Evolutionary conservation across 2,113 vertebrate genomes (phyloP), one percentile per base, ranked within the genome.

Genomic region (Tretioscincus oriximinensis): DNA sequence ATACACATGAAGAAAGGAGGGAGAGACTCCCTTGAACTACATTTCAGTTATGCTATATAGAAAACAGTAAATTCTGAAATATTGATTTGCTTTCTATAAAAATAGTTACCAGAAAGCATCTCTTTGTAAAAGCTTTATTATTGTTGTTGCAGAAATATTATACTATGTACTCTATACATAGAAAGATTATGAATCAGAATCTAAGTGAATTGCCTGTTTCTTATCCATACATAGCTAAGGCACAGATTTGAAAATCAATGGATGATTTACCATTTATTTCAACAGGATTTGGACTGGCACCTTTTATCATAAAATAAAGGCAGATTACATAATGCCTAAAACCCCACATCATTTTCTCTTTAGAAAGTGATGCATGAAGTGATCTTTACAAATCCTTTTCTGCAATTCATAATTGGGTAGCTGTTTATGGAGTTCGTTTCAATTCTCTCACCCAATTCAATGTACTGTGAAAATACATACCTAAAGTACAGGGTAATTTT

Each of bases 1-100:
- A 80, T 69, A 58, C 70, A 87, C 90, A n/a, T 73, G 68, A 88
- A 18, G 54, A 18, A 58, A 14, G 54, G 54, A 58, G 14, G 54
- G 54, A 58, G 14, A 58, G 54, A 58, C 73, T 89, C 78, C 92
- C 83, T 78, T 85, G 89, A 94, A 85, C 78, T 84, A 2, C 76
- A 24, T 84, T 89, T 87, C 90, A 84, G 66, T 86, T 81, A 86
- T 91, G 49, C 67, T 92, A 88, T 78, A 80, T 81, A 91, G 83
- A 65, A 9, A 78, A 72, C 68, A 41, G 61, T 69, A 74, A 90
- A 80, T 85, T 83, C 74, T 77, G 78, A 85, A 93, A 91, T 81
- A 91, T 80, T 88, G 91, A 90, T 92, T 91, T 74, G 73, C 88
- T 86, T 86, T 74, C 78, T 81, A 83, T 85, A 16, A 85, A 86